Evolutionary conservation across 2,797 vertebrate genomes (phyloP).

Genomic region (Masticophis lateralis): DNA sequence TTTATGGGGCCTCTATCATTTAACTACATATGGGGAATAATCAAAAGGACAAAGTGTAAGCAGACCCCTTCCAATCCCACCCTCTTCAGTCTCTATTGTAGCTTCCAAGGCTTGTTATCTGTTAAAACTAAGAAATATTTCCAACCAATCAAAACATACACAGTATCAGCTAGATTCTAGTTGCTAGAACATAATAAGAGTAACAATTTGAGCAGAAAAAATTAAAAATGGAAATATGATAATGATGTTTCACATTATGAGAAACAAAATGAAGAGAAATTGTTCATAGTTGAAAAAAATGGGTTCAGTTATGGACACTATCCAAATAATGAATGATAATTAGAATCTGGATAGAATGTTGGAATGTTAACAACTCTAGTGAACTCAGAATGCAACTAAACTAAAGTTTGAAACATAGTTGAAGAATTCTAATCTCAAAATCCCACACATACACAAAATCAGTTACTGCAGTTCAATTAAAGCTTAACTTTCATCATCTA

Average conservation of each 20-base stretch:
- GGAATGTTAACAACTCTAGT: not conserved
- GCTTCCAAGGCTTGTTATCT: not conserved
- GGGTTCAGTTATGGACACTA: not conserved
- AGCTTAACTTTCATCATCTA: not conserved
- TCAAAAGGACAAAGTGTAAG: not conserved
- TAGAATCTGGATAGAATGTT: not conserved
- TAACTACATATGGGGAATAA: not conserved
- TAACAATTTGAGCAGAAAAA: not conserved
- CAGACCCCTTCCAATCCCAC: not conserved
- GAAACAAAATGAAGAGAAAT: not conserved
- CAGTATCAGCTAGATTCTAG: not conserved
- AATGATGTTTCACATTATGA: not conserved
- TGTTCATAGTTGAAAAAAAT: not conserved
- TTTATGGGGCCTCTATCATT: not conserved
- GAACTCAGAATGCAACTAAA: not conserved
- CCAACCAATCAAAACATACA: not conserved
- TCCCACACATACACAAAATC: not conserved
- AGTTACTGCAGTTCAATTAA: not conserved
- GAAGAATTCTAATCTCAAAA: not conserved
- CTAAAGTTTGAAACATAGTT: not conserved
- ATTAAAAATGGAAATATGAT: not conserved
- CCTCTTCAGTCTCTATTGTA: not conserved
- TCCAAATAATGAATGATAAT: not conserved
- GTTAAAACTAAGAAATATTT: not conserved
- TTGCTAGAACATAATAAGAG: not conserved